Percentiles rank a stretch among this genome's conserved stretches.
These are phyloP conservation scores for Catamblyrhynchus diadema DNA, from an alignment of 2,797 vertebrate genomes.

Conservation along the genomic window DNA sequence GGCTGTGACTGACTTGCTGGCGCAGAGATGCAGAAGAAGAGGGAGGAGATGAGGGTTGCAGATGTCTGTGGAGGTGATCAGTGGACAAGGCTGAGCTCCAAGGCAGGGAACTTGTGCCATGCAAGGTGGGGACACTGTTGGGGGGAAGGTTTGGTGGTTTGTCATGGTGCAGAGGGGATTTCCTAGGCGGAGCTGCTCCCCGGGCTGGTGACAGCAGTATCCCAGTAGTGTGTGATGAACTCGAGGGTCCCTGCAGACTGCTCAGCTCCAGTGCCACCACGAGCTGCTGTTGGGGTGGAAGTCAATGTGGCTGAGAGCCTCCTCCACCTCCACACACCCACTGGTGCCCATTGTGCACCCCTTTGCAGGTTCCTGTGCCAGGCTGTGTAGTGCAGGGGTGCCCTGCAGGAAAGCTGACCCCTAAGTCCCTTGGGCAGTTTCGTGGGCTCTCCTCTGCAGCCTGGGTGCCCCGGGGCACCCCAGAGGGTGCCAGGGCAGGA, in stretches of 20 bases:
- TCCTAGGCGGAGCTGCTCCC: background rate
- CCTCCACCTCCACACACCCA: background rate
- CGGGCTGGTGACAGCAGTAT: background rate
- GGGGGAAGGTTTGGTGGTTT: background rate
- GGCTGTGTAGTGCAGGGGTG: background rate
- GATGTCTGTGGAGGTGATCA: background rate
- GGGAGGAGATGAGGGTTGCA: background rate
- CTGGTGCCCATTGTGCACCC: background rate
- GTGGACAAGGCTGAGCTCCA: background rate
- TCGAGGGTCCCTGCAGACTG: background rate
- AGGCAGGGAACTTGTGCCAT: accelerated
- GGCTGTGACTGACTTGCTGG: background rate
- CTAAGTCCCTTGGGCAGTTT: background rate
- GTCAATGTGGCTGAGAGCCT: background rate
- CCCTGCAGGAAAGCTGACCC: background rate
- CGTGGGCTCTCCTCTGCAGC: background rate
- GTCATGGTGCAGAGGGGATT: background rate
- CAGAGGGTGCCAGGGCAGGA: background rate
- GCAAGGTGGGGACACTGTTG: background rate
- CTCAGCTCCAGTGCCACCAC: background rate
- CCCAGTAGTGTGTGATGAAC: background rate
- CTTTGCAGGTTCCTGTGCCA: accelerated
- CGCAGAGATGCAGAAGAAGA: background rate
- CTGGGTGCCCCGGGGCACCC: background rate
- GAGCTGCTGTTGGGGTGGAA: background rate